These are phyloP conservation scores for Boleophthalmus pectinirostris DNA, from an alignment of 2,113 vertebrate genomes.

Conservation along the genomic window DNA sequence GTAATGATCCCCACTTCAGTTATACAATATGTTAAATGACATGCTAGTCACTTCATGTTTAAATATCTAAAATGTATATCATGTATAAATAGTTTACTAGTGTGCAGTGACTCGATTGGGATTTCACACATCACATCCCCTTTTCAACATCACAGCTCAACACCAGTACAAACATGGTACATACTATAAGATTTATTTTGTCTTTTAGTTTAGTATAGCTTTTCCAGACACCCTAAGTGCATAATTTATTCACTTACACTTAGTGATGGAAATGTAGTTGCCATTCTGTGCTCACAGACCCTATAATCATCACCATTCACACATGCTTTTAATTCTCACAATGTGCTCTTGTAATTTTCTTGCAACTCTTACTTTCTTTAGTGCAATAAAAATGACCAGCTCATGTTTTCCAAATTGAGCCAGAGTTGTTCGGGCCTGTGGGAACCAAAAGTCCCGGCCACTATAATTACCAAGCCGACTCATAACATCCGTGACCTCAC, in stretches of 20 bases:
- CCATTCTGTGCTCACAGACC: background rate
- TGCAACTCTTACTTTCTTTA: background rate
- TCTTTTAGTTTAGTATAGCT: background rate
- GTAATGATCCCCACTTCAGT: slow-evolving; percentile 17
- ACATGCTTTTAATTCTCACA: background rate
- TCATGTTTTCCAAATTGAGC: slow-evolving; percentile 27
- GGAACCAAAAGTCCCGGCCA: slow-evolving; percentile 51
- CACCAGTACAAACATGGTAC: background rate
- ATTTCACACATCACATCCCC: background rate
- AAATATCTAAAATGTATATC: background rate
- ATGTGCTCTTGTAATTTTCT: slow-evolving; percentile 6
- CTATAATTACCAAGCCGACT: slow-evolving; percentile 61
- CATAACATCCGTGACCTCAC: slow-evolving; percentile 52
- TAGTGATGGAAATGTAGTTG: background rate
- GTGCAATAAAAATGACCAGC: slow-evolving; percentile 24
- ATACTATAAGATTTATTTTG: background rate
- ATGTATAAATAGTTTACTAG: background rate
- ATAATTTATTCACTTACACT: background rate
- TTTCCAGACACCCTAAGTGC: background rate
- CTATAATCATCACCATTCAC: background rate
- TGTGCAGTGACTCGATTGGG: no score
- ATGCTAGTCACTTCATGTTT: background rate
- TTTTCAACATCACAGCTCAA: background rate
- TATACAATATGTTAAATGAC: background rate
- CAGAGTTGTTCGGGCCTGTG: slow-evolving; percentile 42